phyloP scores from a whole-genome alignment of 1,140 invertebrate species.

The Gonioctena quinquepunctata region DNA sequence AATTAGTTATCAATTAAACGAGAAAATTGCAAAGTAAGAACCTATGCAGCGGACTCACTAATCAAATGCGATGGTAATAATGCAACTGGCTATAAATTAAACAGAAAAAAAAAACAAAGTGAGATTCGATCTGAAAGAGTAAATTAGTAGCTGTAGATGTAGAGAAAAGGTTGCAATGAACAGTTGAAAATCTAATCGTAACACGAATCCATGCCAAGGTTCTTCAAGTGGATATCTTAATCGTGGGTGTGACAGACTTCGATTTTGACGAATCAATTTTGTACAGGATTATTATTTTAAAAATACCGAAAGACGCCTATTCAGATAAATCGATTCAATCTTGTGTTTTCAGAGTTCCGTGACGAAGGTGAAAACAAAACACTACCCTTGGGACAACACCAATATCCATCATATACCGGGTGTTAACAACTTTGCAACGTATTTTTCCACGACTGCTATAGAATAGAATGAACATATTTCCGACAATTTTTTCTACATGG shows the following conservation, averaged over 20 bases:
- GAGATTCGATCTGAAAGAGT: neutral
- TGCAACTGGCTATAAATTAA: neutral
- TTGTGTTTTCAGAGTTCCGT: no score
- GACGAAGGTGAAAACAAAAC: no score
- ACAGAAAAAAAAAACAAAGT: neutral
- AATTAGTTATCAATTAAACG: neutral
- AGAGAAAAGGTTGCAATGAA: neutral
- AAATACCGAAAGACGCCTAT: no score
- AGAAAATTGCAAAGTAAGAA: neutral
- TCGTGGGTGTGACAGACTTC: neutral
- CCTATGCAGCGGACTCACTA: neutral
- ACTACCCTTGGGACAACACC: no score
- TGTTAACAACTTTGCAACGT: no score
- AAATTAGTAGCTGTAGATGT: neutral
- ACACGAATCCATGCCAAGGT: slow-evolving; percentile 7
- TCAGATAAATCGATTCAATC: no score
- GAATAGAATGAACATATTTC: no score
- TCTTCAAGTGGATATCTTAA: neutral
- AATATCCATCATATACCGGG: no score
- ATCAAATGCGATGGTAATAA: neutral
- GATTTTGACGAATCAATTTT: neutral
- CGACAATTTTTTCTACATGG: no score
- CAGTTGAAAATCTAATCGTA: neutral
- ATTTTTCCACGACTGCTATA: no score
- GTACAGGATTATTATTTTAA: no score